Evolutionary conservation across 92 coral and sea anemone species (phyloP).

Genomic region (Meandrina meandrites): DNA sequence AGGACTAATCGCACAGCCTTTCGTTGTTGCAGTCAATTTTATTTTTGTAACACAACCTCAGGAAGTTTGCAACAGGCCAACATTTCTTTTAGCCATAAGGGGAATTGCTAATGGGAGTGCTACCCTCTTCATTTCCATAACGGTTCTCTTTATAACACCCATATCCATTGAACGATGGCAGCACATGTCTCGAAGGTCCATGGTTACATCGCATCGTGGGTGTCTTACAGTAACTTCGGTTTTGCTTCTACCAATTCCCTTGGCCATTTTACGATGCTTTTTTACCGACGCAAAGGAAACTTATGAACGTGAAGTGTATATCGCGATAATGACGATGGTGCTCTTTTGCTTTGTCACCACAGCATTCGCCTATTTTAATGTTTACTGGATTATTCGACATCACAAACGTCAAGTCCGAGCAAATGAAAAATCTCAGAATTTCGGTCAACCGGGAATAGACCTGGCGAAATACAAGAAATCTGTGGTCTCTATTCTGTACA

Average conservation of each 20-base stretch:
- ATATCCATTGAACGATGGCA: constrained; percentile 20
- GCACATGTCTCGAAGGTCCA: constrained; percentile 6
- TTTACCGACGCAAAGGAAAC: background rate
- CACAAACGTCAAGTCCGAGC: background rate
- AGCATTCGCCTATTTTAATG: constrained; percentile 5
- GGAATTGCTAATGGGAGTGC: background rate
- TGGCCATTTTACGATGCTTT: background rate
- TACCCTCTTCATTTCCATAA: background rate
- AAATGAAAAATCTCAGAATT: background rate
- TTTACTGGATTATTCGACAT: background rate
- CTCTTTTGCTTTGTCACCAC: background rate
- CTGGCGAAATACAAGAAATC: constrained; percentile 4
- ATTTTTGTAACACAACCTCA: too few relatives aligned
- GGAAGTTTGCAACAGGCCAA: too few relatives aligned
- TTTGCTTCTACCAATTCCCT: background rate
- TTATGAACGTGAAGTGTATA: background rate
- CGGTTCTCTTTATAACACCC: background rate
- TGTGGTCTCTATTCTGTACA: constrained; percentile 6
- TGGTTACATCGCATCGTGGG: background rate
- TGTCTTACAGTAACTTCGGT: background rate
- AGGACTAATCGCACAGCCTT: background rate
- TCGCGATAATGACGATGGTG: background rate
- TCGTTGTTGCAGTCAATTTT: background rate
- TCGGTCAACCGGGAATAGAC: constrained; percentile 16
- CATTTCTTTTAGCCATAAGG: too few relatives aligned